Percentiles rank a stretch among this genome's conserved stretches.
phyloP scores from a whole-genome alignment of 2,888 invertebrate species.

The Phasia obesa region DNA sequence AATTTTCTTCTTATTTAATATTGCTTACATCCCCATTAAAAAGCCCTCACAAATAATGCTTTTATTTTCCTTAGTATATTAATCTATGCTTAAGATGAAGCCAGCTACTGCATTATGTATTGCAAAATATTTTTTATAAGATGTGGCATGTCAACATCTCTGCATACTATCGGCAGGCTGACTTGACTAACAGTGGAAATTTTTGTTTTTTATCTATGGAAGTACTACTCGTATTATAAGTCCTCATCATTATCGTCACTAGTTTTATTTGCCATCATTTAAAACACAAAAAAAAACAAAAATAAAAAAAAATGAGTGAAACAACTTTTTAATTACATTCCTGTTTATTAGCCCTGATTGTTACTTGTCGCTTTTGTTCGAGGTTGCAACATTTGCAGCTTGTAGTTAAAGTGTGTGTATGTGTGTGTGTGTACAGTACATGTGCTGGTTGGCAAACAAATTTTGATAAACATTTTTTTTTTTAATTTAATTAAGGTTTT shows the following conservation, averaged over 20 bases:
- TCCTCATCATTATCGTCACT: conserved; percentile 30
- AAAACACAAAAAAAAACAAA: conserved; percentile 46
- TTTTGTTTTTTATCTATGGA: conserved; percentile 6
- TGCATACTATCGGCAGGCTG: conserved; percentile 18
- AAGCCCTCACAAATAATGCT: not conserved
- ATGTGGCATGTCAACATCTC: conserved; percentile 40
- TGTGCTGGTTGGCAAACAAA: conserved; percentile 60
- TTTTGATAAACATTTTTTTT: conserved; percentile 67
- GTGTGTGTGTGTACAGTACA: not conserved
- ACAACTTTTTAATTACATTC: conserved; percentile 80
- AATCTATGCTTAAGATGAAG: too few relatives aligned
- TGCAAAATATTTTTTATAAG: conserved; percentile 27
- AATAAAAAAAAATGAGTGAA: conserved; percentile 48
- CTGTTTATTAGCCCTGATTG: conserved; percentile 80
- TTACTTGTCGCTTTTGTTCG: conserved; percentile 59
- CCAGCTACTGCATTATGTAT: conserved; percentile 23
- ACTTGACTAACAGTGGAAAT: conserved; percentile 35
- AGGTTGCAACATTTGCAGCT: conserved; percentile 42
- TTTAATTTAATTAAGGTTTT: conserved; percentile 60
- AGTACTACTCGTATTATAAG: not conserved
- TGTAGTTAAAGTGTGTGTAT: conserved; percentile 20
- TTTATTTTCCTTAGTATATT: too few relatives aligned
- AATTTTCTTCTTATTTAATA: conserved; percentile 28
- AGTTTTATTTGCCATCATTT: conserved; percentile 54
- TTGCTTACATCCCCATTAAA: conserved; percentile 19